Evolutionary conservation across 2,113 vertebrate genomes (phyloP), one percentile per base, ranked within the genome.

Genomic region (Campylomormyrus numenius): DNA sequence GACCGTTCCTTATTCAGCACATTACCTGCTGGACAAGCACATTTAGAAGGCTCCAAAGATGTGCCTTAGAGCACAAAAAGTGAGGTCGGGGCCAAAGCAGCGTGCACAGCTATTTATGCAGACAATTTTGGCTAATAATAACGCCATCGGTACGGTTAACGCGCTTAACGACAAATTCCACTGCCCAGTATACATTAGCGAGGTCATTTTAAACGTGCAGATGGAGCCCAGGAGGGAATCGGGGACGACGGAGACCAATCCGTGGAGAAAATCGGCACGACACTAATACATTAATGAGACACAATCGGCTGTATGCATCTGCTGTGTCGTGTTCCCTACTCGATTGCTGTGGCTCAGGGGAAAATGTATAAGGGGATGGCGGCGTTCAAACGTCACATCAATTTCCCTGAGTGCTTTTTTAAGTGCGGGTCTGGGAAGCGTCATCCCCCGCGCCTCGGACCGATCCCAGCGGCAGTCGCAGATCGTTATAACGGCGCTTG

Each of bases 61-160:
- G 87, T 88, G 89, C 49, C 27, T 70, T 88, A 88, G 53, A 52
- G 87, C 74, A 66, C 62, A 52, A 66, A 42, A 31, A 50, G 42
- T 39, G 46, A 49, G 89, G 84, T 56, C 15, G 15, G 31, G 84
- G 49, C 45, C 89, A 87, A 84, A 89, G 80, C 39, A 87, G 87
- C 87, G 85, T 88, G 70, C 31, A 24, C 70, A 77, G 62, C 83
- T 80, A 74, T 91, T 91, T 91, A 74, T 88, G 89, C 85, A 90
- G 50, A 89, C 90, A 87, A 90, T 92, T 90, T 56, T n/a, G 84
- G 46, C 53, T 88, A 91, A 90, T 80, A 58, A 88, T 83, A 49
- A 87, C 90, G 87, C 83, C 89, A 88, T 90, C 62, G 88, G 74
- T 74, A 84, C 62, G 49, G 88, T 86, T 90, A 83, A 90, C 88